phyloP scores from a whole-genome alignment of 2,888 invertebrate genomes.

The Spisula solida region DNA sequence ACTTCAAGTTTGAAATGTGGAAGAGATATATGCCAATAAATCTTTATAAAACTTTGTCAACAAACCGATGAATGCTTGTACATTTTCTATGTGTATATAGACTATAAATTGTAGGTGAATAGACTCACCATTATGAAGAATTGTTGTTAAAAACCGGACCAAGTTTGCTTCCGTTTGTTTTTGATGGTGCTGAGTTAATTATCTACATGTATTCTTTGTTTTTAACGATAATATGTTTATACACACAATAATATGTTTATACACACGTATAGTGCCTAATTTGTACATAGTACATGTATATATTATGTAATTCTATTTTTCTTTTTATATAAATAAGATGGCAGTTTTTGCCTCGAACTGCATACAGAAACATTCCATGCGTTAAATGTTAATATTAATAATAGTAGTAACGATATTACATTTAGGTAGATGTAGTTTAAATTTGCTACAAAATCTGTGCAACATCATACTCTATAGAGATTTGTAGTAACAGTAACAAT shows the following conservation, averaged over 20 bases:
- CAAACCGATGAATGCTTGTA: neutral
- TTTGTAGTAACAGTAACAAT: no score
- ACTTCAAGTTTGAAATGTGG: neutral
- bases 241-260: neutral
- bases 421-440: neutral
- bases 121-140: neutral
- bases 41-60: conserved; percentile 16
- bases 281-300: neutral
- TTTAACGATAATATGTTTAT: neutral
- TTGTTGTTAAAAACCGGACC: neutral
- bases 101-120: neutral
- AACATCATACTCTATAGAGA: neutral
- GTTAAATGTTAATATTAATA: neutral
- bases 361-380: conserved; percentile 54
- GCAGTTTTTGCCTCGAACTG: conserved; percentile 47
- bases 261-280: conserved; percentile 23
- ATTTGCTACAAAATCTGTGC: neutral
- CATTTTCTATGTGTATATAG: neutral
- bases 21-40: neutral
- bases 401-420: no score
- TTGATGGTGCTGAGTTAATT: conserved; percentile 13
- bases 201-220: conserved; percentile 7
- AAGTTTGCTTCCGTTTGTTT: neutral
- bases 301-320: neutral
- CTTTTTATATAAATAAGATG: neutral